Conservation (phyloP, 2,888 invertebrate genomes). For the Microchrysa polita region DNA sequence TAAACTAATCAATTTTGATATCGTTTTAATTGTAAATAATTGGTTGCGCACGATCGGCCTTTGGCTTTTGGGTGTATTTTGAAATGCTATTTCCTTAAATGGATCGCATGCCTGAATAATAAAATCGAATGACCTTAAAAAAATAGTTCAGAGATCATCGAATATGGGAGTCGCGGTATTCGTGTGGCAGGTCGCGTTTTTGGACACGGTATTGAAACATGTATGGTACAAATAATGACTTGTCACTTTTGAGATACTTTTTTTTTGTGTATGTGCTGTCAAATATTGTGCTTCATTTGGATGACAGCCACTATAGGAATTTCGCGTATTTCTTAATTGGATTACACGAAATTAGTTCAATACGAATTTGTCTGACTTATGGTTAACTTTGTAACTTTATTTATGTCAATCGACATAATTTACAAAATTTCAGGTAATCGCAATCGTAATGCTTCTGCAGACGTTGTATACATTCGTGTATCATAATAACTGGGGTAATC, state of each 20-base stretch:
- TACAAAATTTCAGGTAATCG: background rate
- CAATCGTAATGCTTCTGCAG: no score
- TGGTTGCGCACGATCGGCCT: conserved; percentile 46
- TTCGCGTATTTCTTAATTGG: conserved; percentile 26
- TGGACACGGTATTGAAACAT: background rate
- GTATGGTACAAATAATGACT: conserved; percentile 2
- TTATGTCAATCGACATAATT: no score
- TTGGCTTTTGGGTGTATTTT: background rate
- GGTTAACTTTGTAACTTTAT: no score
- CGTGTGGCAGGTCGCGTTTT: conserved; percentile 10
- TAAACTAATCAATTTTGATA: conserved; percentile 49
- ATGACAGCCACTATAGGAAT: background rate
- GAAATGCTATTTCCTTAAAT: background rate
- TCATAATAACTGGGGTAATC: conserved; percentile 20
- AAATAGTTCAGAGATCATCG: conserved; percentile 38
- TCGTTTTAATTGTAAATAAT: conserved; percentile 49
- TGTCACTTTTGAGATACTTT: background rate
- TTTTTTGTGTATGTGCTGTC: background rate
- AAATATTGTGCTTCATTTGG: background rate
- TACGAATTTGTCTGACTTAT: no score
- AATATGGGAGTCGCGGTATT: background rate
- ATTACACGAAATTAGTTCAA: conserved; percentile 25
- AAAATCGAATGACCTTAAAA: conserved; percentile 32
- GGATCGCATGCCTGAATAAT: background rate
- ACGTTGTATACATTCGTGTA: background rate